These are phyloP conservation scores for Brienomyrus longianalis DNA, from an alignment of 2,113 vertebrate species.

Conservation along the genomic window DNA sequence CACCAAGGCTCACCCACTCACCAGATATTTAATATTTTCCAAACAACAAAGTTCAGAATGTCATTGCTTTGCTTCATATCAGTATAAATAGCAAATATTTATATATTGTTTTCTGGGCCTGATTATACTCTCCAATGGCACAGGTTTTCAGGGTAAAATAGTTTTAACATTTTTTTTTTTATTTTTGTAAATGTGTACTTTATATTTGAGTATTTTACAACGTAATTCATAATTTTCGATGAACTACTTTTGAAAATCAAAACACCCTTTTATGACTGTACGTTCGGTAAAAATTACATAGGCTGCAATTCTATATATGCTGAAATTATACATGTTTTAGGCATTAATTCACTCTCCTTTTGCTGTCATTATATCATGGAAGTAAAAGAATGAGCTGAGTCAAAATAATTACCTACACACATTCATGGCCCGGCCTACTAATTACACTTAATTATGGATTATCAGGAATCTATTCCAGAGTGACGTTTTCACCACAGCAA, in stretches of 20 bases:
- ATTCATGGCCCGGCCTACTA: neutral
- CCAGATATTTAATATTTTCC: neutral
- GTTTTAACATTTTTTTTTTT: neutral
- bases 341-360: neutral
- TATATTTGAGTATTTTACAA: neutral
- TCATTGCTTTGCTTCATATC: neutral
- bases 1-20: neutral
- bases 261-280: neutral
- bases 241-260: neutral
- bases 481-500: slow-evolving; percentile 4
- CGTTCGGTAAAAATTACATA: neutral
- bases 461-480: slow-evolving; percentile 1
- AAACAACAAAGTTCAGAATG: neutral
- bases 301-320: neutral
- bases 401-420: neutral
- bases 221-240: neutral
- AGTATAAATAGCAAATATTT: neutral
- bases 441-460: slow-evolving; percentile 9
- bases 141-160: neutral
- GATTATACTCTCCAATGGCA: neutral
- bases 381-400: neutral
- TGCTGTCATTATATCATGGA: neutral
- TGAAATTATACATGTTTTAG: neutral
- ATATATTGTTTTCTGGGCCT: neutral
- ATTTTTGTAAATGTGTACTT: neutral